These are phyloP conservation scores for Ptilonorhynchus violaceus DNA, from an alignment of 2,113 vertebrate species.

Conservation along the genomic window DNA sequence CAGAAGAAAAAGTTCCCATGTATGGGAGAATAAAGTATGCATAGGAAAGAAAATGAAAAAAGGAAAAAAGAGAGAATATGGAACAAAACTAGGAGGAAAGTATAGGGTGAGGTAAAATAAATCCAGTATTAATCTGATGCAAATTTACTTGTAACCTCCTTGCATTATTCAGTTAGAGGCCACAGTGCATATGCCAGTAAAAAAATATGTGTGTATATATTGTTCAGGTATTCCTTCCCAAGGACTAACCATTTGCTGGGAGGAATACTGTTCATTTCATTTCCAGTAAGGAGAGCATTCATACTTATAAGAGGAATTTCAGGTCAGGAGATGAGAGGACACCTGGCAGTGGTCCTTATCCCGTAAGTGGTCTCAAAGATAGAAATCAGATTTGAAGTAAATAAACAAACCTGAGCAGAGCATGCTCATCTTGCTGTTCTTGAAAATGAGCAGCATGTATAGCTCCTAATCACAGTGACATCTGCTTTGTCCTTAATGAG, in stretches of 20 bases:
- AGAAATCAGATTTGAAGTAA: background rate
- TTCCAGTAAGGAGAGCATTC: background rate
- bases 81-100: background rate
- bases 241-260: background rate
- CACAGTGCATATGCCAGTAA: background rate
- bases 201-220: background rate
- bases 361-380: background rate
- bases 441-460: background rate
- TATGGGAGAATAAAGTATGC: background rate
- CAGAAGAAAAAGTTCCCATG: too few relatives aligned
- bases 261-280: background rate
- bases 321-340: background rate
- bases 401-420: background rate
- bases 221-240: background rate
- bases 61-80: background rate
- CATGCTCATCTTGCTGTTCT: background rate
- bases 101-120: background rate
- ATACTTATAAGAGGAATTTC: background rate
- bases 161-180: background rate
- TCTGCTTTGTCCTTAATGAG: background rate
- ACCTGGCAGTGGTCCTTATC: background rate
- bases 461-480: conserved; percentile 3
- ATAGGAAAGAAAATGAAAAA: background rate
- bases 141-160: background rate
- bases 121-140: background rate